Base-by-base conservation (phyloP, 2,888 invertebrate species). In the Chalcosyrphus nemorum region DNA sequence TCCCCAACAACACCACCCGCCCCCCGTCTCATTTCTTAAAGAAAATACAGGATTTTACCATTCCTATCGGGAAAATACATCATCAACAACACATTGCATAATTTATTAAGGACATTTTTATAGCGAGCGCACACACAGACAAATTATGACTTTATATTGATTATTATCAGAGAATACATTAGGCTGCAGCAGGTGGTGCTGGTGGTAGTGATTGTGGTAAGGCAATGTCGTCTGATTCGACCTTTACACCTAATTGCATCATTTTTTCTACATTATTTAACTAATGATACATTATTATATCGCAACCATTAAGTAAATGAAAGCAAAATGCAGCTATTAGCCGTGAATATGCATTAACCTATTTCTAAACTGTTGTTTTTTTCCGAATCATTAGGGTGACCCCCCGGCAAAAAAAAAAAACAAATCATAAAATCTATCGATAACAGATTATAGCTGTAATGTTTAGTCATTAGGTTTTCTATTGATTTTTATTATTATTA, bases 111-210 rank as follows among this genome's bases (percentile, higher is more conserved):
- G 43, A 71, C 70, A 57, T 70, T 35, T 68, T 50, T 47, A 41
- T 27, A 65, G 15, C 57, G 21, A n/a, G n/a, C n/a, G n/a, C n/a
- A n/a, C 13, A 13, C 13, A 13, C 13, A 52, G 70, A 54, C 65
- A 59, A 71, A 81, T 71, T 76, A 76, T 65, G 43, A 63, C 24
- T 65, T 35, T 21, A 74, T 68, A 74, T 68, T 68, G 81, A 76
- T 76, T 76, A 43, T 59, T 65, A 70, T 68, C 74, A 35, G 35
- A 6, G 41, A 76, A 29, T n/a, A 65, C 24, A 72, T 72, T 78
- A 52, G 43, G 9, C 6, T 41, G 50, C n/a, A 50, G 29, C n/a
- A n/a, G n/a, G n/a, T n/a, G n/a, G n/a, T n/a, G n/a, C n/a, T n/a
- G n/a, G n/a, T n/a, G n/a, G n/a, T n/a, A n/a, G n/a, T n/a, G n/a